Percentiles rank a stretch among this genome's conserved stretches.
Conservation (phyloP, 2,113 vertebrate genomes). For the Glaucidium brasilianum region DNA sequence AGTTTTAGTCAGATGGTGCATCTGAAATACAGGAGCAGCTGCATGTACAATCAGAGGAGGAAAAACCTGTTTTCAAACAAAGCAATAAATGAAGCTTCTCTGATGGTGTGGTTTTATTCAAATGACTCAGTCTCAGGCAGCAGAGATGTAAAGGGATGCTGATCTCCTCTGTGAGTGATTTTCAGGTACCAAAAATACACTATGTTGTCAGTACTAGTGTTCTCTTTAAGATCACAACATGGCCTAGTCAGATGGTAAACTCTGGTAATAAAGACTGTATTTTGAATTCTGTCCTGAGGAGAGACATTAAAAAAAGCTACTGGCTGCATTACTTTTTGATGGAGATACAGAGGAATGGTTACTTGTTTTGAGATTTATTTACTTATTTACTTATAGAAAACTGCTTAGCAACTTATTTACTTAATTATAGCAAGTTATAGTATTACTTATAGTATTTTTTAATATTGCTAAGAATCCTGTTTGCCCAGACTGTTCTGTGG, state of each 20-base stretch:
- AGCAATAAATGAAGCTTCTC: background rate
- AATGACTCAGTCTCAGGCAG: background rate
- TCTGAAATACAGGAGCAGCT: background rate
- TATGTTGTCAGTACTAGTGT: background rate
- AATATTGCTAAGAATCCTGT: no score
- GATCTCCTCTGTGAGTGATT: background rate
- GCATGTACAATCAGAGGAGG: background rate
- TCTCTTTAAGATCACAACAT: background rate
- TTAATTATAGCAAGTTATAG: no score
- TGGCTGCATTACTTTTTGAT: background rate
- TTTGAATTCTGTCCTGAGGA: background rate
- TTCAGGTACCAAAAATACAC: background rate
- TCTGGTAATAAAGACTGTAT: background rate
- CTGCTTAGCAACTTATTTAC: no score
- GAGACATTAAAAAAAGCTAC: background rate
- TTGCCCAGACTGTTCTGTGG: no score
- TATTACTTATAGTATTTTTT: no score
- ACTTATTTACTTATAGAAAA: no score
- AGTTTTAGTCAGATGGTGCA: background rate
- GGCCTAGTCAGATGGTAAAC: background rate
- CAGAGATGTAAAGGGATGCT: background rate
- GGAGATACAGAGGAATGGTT: no score
- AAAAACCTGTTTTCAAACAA: background rate
- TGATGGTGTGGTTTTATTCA: background rate
- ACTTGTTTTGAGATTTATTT: no score